Base-by-base conservation (phyloP, 2,113 vertebrate species). In the Pogona vitticeps region DNA sequence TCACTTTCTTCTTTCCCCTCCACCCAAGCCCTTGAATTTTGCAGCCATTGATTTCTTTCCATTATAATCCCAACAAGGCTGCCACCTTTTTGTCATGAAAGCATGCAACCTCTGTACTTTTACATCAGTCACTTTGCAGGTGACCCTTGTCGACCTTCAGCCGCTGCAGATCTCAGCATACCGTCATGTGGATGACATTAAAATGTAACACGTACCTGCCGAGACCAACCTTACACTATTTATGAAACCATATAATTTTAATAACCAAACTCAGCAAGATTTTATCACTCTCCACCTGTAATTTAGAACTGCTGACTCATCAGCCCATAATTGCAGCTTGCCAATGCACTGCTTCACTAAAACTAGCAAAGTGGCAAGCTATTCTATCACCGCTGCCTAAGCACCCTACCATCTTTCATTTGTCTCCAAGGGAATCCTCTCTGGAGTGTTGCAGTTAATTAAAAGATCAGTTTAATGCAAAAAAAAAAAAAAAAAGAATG, bases 191-290 rank as follows among this genome's bases (percentile, higher is more conserved):
- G 42, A 83, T 0, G 0, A 92, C 88, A 91, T 95, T 95, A 96
- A 96, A 95, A 94, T 93, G 91, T 78, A 95, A 89, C 86, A 90
- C 94, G 94, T 94, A 93, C 94, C 93, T 91, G 88, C 95, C 91
- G 91, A 95, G 95, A 95, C 94, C 86, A 94, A 95, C 88, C 91
- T 95, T 94, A 95, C 87, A 88, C 92, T 96, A 88, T 95, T 96
- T 96, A 94, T 96, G 92, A 96, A 97, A 95, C 92, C 90, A 91
- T 94, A 93, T 93, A 91, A 96, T 95, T 95, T 94, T 93, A 95
- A 84, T 92, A 95, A 91, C 88, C 94, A 94, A 94, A 95, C 92
- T 97, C 96, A 97, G 96, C 95, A 97, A 95, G 94, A 96, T 96
- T 97, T 96, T 96, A 96, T 91, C 95, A 91, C 92, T 89, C 88